Evolutionary conservation across 2,113 vertebrate genomes (phyloP).

Genomic region (Emberiza fucata): DNA sequence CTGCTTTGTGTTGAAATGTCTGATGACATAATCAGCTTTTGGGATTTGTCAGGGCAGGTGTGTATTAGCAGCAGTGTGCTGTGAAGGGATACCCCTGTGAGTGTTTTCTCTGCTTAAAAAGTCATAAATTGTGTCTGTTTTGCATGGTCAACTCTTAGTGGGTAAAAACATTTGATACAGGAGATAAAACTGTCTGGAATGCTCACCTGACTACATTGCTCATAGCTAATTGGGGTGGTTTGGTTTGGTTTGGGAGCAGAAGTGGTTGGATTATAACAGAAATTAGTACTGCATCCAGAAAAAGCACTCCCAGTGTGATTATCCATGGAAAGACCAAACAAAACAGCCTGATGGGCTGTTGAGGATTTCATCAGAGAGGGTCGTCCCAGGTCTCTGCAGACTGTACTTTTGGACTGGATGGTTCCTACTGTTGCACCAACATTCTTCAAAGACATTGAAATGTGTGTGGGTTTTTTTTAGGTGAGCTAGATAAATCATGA

Average conservation of each 20-base stretch:
- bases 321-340: background rate
- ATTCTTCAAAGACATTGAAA: background rate
- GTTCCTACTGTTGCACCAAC: background rate
- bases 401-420: background rate
- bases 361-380: background rate
- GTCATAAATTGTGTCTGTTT: background rate
- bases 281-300: background rate
- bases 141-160: background rate
- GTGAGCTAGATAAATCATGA: background rate
- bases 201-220: background rate
- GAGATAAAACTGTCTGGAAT: background rate
- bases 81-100: background rate
- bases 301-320: background rate
- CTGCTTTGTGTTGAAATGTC: background rate
- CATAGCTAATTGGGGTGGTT: background rate
- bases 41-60: background rate
- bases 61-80: background rate
- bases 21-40: background rate
- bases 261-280: background rate
- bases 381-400: background rate
- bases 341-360: background rate
- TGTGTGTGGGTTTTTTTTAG: background rate
- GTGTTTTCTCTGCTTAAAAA: background rate
- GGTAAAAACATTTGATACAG: background rate
- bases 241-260: background rate